Conservation (phyloP, 2,113 vertebrate species). For the Chamaetylas fuelleborni region DNA sequence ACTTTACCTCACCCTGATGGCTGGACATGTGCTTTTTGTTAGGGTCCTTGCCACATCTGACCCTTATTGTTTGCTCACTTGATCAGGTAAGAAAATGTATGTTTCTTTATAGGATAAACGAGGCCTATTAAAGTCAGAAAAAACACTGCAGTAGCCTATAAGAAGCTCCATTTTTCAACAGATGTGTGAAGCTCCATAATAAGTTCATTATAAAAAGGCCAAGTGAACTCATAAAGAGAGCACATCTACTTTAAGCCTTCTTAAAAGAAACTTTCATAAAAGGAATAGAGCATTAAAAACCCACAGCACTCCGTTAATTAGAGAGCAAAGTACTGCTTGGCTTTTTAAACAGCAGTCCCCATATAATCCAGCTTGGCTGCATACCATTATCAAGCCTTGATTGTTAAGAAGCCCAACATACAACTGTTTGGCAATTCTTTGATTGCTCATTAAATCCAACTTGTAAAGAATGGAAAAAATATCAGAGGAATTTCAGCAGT, state of each 20-base stretch:
- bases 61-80: constrained; percentile 79
- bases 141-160: constrained; percentile 72
- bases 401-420: not conserved
- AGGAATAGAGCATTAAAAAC: constrained; percentile 53
- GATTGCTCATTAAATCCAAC: constrained; percentile 4
- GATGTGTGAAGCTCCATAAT: constrained; percentile 75
- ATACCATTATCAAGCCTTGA: not conserved
- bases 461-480: not conserved
- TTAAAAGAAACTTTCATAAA: constrained; percentile 67
- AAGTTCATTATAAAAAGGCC: constrained; percentile 74
- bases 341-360: constrained; percentile 54
- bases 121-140: constrained; percentile 76
- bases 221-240: constrained; percentile 68
- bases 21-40: constrained; percentile 92
- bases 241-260: constrained; percentile 56
- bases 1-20: constrained; percentile 76
- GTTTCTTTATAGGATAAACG: constrained; percentile 77
- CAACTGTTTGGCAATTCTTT: not conserved
- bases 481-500: not conserved
- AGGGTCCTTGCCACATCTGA: constrained; percentile 79
- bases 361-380: constrained; percentile 23
- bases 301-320: constrained; percentile 48
- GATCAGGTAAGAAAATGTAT: constrained; percentile 82
- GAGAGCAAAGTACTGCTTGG: constrained; percentile 49
- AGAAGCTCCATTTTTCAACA: constrained; percentile 69